Evolutionary conservation across 2,113 vertebrate species (phyloP), one percentile per base, ranked within the genome.

Genomic region (human (Homo sapiens)): DNA sequence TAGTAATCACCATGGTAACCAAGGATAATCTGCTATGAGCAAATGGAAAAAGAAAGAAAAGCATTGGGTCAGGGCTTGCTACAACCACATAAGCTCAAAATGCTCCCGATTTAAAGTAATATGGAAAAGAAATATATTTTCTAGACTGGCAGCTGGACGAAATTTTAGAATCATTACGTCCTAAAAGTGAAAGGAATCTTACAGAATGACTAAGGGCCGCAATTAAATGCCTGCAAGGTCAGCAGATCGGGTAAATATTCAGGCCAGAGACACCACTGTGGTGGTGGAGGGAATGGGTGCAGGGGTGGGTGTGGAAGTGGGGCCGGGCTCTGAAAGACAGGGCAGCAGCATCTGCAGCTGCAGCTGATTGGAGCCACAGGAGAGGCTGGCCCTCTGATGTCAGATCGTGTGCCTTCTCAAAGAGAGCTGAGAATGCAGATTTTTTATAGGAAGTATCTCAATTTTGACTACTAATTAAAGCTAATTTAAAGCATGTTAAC

Each of bases 1-100:
- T 97, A 66, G 48, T 82, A 90, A 94, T 96, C 97, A 96, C 97
- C 93, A 94, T 86, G 95, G 97, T 66, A 98, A 98, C 85, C 5
- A 64, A 88, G 96, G 87, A 85, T 43, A 5, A 0, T 78, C 93
- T 79, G 92, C 61, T 94, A 80, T 94, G 92, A 98, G 93, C 78
- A 68, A 96, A 92, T 52, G 61, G 89, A 61, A 89, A 93, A 92
- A 91, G 80, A 96, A 96, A 95, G 89, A 97, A 81, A 93, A 88
- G 80, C 90, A 35, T 66, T 16, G 7, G 48, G 40, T 73, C 82
- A 89, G 81, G 94, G 94, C 90, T 94, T 76, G 72, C 92, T 88
- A 76, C 17, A 92, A 66, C 23, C 78, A 59, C 76, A 82, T 59
- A 64, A 88, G 72, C 66, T 96, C 84, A 92, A 75, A 96, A 90